Base-by-base conservation (phyloP, 2,888 invertebrate species). In the Ganaspis brasiliensis region DNA sequence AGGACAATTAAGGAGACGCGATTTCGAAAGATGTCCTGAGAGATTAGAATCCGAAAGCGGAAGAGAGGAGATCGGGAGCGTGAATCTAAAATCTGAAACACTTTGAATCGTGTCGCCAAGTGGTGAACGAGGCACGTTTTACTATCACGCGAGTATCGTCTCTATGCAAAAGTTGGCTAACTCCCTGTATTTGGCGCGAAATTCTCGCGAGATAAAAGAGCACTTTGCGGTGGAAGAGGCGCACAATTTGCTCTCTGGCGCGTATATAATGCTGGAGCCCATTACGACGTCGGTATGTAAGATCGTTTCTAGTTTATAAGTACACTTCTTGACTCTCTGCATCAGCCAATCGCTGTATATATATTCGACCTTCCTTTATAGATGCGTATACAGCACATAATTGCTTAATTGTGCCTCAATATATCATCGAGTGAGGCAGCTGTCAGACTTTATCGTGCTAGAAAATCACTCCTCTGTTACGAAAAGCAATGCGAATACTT, bases 21-120 rank as follows among this genome's bases (percentile, higher is more conserved):
- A 31, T 31, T 31, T 31, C 31, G 31, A 31, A 31, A 31, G 31
- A 31, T 31, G 31, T 31, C 6, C 31, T 31, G 31, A 31, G 31
- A 31, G 31, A 31, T 31, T 31, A 31, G 31, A 31, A 31, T 31
- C 31, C 31, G 31, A 31, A 31, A 31, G 31, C 31, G 31, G 31
- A 31, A 31, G 81, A 79, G 81, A 75, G 79, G 79, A 70, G 72
- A 77, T 78, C 76, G 76, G 55, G 78, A 77, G 79, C 79, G 78
- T 77, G 31, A 31, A 31, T 31, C 31, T 31, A 31, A 67, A 67
- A 67, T 67, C 67, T 45, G 14, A 67, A 26, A 26, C 6, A 45
- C 9, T 24, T 45, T 24, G 2, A n/a, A 40, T 67, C 45, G 45
- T 49, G 45, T 67, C 45, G 26, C 67, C 67, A 67, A 67, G 45